Percentiles rank a stretch among this genome's conserved stretches.
Conservation (phyloP, 2,888 invertebrate species). For the Acleris laterana region DNA sequence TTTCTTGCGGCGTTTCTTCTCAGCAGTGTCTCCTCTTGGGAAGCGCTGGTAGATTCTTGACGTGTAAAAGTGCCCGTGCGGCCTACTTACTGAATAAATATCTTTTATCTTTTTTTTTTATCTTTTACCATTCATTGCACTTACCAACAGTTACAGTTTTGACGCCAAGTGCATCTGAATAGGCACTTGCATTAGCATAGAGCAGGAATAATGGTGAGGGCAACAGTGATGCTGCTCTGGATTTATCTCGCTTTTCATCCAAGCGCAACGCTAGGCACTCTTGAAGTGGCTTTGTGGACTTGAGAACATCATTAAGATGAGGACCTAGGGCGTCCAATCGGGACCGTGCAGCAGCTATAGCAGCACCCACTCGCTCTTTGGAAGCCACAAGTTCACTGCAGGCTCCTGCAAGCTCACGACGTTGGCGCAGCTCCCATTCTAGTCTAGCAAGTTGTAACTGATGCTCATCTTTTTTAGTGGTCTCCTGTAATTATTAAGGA, state of each 20-base stretch:
- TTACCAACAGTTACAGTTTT: conserved; percentile 72
- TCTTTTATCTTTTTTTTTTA: no score
- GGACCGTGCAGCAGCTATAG: conserved; percentile 89
- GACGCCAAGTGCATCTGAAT: conserved; percentile 89
- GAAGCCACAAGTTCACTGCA: conserved; percentile 90
- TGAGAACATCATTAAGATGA: conserved; percentile 84
- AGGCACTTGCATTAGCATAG: conserved; percentile 93
- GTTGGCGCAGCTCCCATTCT: conserved; percentile 95
- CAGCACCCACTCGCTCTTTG: conserved; percentile 90
- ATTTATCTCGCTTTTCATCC: conserved; percentile 91
- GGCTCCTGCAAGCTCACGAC: conserved; percentile 91
- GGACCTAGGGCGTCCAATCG: conserved; percentile 93
- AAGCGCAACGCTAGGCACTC: conserved; percentile 92
- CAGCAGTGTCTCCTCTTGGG: no score
- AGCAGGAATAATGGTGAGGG: conserved; percentile 93
- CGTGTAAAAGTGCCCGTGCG: no score
- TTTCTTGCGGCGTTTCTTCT: no score
- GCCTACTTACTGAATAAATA: no score
- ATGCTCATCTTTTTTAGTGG: conserved; percentile 89
- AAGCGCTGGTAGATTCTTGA: no score
- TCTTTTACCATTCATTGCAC: conserved; percentile 46
- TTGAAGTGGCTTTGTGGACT: conserved; percentile 94
- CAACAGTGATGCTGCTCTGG: conserved; percentile 89
- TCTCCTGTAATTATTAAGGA: conserved; percentile 74
- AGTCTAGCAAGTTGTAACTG: conserved; percentile 92